These are phyloP conservation scores for Todiramphus saurophagus DNA, from an alignment of 2,113 vertebrate genomes.

Conservation along the genomic window DNA sequence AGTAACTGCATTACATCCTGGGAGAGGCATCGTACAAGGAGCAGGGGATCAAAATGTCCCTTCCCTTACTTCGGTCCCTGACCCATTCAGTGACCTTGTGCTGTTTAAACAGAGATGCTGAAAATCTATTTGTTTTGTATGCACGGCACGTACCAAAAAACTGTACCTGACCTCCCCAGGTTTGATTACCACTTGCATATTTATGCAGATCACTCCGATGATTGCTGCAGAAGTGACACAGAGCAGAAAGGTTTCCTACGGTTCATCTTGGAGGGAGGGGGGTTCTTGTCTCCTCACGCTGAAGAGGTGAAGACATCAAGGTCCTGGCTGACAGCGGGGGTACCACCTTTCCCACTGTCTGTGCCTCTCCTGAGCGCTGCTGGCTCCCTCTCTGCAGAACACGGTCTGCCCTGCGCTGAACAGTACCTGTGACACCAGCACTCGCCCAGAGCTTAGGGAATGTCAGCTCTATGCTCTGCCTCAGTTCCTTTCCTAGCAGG, in stretches of 20 bases:
- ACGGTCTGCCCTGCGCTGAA: background rate
- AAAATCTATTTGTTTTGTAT: background rate
- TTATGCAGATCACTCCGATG: background rate
- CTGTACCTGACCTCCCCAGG: background rate
- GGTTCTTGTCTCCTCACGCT: background rate
- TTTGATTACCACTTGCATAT: background rate
- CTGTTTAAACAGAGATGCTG: background rate
- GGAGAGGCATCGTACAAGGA: background rate
- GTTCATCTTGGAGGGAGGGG: background rate
- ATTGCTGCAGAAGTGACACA: background rate
- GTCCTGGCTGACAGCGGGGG: background rate
- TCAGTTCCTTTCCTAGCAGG: background rate
- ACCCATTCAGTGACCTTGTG: background rate
- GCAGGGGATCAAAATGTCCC: background rate
- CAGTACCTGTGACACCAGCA: background rate
- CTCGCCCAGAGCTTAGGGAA: background rate
- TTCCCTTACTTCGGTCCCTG: background rate
- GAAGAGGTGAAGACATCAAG: background rate
- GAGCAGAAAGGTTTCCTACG: background rate
- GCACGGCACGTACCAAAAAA: background rate
- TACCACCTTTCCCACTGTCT: background rate
- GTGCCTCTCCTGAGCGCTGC: background rate
- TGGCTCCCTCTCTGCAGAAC: background rate
- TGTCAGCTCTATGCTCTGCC: background rate
- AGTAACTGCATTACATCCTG: rapidly evolving